Evolutionary conservation across 2,888 invertebrate species (phyloP).

Genomic region (Antheraea yamamai): DNA sequence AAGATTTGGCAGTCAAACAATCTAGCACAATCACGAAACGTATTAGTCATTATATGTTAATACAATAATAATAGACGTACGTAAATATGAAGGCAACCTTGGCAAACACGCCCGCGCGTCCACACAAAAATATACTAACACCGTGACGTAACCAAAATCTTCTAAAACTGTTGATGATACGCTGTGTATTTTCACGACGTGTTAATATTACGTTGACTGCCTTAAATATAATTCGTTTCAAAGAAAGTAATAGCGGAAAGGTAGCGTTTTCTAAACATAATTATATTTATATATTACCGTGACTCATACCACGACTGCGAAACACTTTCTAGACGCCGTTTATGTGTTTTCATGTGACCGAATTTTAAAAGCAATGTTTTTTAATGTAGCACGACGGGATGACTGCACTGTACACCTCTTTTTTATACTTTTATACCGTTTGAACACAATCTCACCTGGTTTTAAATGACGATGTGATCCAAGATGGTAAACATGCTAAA

Average conservation of each 20-base stretch:
- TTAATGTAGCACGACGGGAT: background rate
- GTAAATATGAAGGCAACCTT: constrained; percentile 52
- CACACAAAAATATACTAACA: constrained; percentile 41
- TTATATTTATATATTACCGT: background rate
- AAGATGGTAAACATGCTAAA: no score
- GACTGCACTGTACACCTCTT: no score
- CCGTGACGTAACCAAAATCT: constrained; percentile 40
- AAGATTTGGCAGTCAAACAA: constrained; percentile 1
- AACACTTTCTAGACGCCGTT: background rate
- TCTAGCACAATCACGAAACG: constrained; percentile 19
- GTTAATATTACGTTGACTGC: constrained; percentile 2
- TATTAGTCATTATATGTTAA: constrained; percentile 23
- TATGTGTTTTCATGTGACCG: background rate
- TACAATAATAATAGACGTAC: constrained; percentile 33
- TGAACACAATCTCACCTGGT: no score
- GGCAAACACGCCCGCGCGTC: constrained; percentile 49
- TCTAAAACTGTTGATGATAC: constrained; percentile 40
- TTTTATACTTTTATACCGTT: no score
- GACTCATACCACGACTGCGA: background rate
- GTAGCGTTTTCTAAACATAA: constrained; percentile 2
- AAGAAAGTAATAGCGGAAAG: constrained; percentile 10
- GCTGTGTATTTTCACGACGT: constrained; percentile 17
- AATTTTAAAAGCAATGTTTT: background rate
- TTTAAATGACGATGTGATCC: no score
- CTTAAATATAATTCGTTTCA: constrained; percentile 4